These are phyloP conservation scores for Triplophysa yarkandensis DNA, from an alignment of 2,797 vertebrate species.

Conservation along the genomic window DNA sequence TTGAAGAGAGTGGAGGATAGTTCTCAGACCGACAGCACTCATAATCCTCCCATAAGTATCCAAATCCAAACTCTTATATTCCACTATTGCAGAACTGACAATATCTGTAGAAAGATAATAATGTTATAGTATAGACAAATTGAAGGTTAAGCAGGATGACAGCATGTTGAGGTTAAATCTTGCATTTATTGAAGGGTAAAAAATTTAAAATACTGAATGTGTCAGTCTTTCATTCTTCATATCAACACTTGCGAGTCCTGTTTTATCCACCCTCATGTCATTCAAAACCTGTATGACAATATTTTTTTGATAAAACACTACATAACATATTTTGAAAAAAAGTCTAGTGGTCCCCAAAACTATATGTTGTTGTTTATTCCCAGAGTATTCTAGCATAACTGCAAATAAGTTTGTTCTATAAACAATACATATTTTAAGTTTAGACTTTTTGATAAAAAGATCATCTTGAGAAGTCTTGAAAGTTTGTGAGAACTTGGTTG, in stretches of 20 bases:
- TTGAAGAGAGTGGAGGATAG: slow-evolving; percentile 67
- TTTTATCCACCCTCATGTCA: too few relatives aligned
- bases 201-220: too few relatives aligned
- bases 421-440: not conserved
- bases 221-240: not conserved
- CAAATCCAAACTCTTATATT: slow-evolving; percentile 58
- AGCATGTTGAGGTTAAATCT: not conserved
- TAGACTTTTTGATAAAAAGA: too few relatives aligned
- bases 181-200: not conserved
- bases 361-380: too few relatives aligned
- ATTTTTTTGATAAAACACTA: too few relatives aligned
- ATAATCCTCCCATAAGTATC: slow-evolving; percentile 62
- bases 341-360: too few relatives aligned
- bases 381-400: not conserved
- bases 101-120: slow-evolving; percentile 48
- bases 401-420: not conserved
- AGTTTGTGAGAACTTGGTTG: too few relatives aligned
- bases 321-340: too few relatives aligned
- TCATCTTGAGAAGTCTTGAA: too few relatives aligned
- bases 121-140: not conserved
- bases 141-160: not conserved
- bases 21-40: slow-evolving; percentile 75
- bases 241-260: not conserved
- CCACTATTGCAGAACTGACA: slow-evolving; percentile 57
- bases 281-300: too few relatives aligned